A percentile compares a stretch with the other conserved stretches of the same genome.
phyloP scores from a whole-genome alignment of 1,140 invertebrate genomes.

The Eriocheir sinensis region DNA sequence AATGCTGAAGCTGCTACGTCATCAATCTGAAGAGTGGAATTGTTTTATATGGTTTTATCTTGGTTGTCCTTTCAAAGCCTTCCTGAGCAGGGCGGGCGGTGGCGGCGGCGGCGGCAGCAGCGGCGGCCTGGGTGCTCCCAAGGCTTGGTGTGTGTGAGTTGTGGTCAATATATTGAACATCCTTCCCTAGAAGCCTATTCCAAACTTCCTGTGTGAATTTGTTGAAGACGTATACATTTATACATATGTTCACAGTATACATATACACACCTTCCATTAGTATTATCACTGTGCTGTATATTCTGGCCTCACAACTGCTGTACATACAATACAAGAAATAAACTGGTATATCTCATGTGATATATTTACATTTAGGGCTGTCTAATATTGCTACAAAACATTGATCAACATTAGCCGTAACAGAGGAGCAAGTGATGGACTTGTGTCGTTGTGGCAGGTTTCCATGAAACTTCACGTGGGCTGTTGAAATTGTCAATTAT shows the following conservation, averaged over 20 bases:
- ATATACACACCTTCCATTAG: conserved; percentile 64
- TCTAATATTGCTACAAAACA: conserved; percentile 67
- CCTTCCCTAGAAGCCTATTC: conserved; percentile 51
- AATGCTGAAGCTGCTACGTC: too few species aligned
- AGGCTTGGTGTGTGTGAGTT: neutral
- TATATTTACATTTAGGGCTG: conserved; percentile 72
- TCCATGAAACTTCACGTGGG: conserved; percentile 61
- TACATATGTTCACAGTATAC: conserved; percentile 43
- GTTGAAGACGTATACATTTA: conserved; percentile 65
- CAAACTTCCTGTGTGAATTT: conserved; percentile 44
- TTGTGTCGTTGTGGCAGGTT: conserved; percentile 57
- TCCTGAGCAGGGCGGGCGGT: too few species aligned
- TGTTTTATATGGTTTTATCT: neutral
- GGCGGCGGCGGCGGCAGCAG: too few species aligned
- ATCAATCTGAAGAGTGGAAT: too few species aligned
- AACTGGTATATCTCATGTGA: conserved; percentile 73
- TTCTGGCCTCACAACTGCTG: conserved; percentile 73
- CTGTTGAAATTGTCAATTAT: conserved; percentile 46
- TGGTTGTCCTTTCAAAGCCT: neutral
- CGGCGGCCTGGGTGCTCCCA: neutral
- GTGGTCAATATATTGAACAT: conserved; percentile 31
- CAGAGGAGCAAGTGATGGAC: conserved; percentile 48
- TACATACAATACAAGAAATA: conserved; percentile 69
- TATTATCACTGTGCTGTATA: conserved; percentile 71
- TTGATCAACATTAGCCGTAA: conserved; percentile 53